Evolutionary conservation across 2,113 vertebrate genomes (phyloP), one percentile per base, ranked within the genome.

Genomic region (Progne subis): DNA sequence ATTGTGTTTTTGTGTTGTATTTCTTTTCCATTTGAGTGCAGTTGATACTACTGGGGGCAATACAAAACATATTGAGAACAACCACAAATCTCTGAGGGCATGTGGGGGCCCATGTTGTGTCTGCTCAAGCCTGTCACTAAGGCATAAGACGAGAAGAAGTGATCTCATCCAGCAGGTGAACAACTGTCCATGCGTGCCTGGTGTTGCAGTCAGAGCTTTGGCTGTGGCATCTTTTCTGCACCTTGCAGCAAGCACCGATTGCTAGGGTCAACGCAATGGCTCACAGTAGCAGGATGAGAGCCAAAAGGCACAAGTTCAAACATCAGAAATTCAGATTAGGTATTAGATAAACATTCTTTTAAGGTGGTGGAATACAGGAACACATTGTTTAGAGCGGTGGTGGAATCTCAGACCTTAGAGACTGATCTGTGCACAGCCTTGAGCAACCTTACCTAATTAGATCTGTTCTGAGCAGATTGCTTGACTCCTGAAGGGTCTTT

Each of bases 341-440:
- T 44, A 25, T 29, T 50, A 68, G 12, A 19, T 61, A 70, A 84
- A 15, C 2, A 31, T 8, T 59, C 43, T 53, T 53, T 80, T 43
- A 26, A 60, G 5, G 23, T 64, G 12, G 2, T 85, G 49, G 39
- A 85, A 32, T 49, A 44, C 9, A 57, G 23, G 37, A 77, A 63
- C 17, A 31, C 1, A 1, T 39, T 81, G 20, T 26, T 49, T 39
- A 25, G 18, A 25, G 31, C 0, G 0, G 8, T 20, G 50, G 25
- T 55, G 25, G 18, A 78, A 44, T 55, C 43, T 67, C 32, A 64
- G 39, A 28, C 34, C 12, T 28, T 52, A 28, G 47, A 86, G 23
- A 44, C 3, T 34, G 24, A 11, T 26, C 9, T 71, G 20, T 47
- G n/a, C 24, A 63, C 7, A 61, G 24, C 7, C 68, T 86, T 61